These are phyloP conservation scores for Drosophila chauvacae DNA, from an alignment of 1,140 invertebrate genomes.

Conservation along the genomic window DNA sequence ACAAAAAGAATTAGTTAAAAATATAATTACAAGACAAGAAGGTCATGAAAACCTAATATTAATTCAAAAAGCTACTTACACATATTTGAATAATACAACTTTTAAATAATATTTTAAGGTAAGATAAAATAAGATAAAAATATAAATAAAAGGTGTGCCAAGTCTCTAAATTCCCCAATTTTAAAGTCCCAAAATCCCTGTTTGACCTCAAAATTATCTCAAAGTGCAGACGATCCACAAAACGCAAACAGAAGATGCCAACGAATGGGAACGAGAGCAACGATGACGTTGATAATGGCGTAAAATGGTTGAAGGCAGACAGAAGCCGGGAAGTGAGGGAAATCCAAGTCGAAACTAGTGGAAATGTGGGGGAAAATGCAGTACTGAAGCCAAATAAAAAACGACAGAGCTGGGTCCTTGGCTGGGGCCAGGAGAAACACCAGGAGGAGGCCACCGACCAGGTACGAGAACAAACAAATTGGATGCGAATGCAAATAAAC, in stretches of 20 bases:
- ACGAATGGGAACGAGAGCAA: conserved; percentile 43
- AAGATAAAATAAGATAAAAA: too few relatives aligned
- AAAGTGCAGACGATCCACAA: conserved; percentile 32
- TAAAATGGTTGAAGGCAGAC: conserved; percentile 77
- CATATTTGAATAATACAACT: too few relatives aligned
- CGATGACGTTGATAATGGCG: conserved; percentile 75
- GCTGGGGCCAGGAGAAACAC: conserved; percentile 27
- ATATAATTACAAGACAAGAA: too few relatives aligned
- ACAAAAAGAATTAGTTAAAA: too few relatives aligned
- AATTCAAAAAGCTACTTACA: too few relatives aligned
- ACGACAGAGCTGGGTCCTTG: conserved; percentile 36
- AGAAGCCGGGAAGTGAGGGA: conserved; percentile 25
- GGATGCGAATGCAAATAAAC: conserved; percentile 84
- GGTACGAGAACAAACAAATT: conserved; percentile 76
- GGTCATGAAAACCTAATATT: too few relatives aligned
- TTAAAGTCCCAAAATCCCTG: background rate
- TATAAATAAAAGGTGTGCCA: too few relatives aligned
- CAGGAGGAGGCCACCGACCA: conserved; percentile 29
- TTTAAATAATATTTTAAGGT: too few relatives aligned
- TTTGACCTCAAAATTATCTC: background rate
- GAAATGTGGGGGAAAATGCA: conserved; percentile 11
- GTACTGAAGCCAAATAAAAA: conserved; percentile 21
- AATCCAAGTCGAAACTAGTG: conserved; percentile 49
- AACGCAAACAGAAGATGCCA: conserved; percentile 42
- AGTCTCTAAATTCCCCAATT: too few relatives aligned